Evolutionary conservation across 2,888 invertebrate genomes (phyloP).

Genomic region (Drosophila ustulata): DNA sequence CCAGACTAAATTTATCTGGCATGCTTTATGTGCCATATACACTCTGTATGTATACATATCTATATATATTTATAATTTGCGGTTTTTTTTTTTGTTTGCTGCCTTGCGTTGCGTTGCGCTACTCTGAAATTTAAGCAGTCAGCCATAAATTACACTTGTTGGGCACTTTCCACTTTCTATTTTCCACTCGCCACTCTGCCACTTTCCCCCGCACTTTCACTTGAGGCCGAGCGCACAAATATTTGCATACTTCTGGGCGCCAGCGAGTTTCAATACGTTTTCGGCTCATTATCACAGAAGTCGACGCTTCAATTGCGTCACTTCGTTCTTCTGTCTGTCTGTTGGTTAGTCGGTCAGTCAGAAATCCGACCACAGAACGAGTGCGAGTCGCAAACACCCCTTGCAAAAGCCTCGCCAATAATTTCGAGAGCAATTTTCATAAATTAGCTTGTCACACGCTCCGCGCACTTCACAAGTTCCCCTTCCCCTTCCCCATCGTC

Average conservation of each 20-base stretch:
- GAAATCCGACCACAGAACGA: constrained; percentile 24
- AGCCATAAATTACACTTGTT: constrained; percentile 72
- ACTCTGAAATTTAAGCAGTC: constrained; percentile 68
- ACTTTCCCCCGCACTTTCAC: constrained; percentile 22
- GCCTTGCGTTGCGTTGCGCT: constrained; percentile 8
- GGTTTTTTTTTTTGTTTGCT: constrained; percentile 27
- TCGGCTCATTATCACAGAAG: constrained; percentile 67
- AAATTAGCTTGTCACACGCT: constrained; percentile 71
- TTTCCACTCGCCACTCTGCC: constrained; percentile 27
- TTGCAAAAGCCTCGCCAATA: constrained; percentile 67
- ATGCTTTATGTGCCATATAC: constrained; percentile 26
- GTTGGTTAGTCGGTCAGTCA: constrained; percentile 23
- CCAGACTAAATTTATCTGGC: constrained; percentile 50
- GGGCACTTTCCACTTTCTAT: constrained; percentile 50
- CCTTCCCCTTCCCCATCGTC: not conserved
- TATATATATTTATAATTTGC: constrained; percentile 58
- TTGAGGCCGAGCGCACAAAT: constrained; percentile 32
- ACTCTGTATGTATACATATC: constrained; percentile 14
- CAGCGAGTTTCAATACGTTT: constrained; percentile 69
- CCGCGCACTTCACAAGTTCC: constrained; percentile 12
- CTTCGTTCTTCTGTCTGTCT: constrained; percentile 20
- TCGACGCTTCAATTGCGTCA: constrained; percentile 59
- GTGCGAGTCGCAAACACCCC: not conserved
- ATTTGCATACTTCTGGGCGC: constrained; percentile 72
- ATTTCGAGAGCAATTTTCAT: constrained; percentile 78